Evolutionary conservation across 2,888 invertebrate species (phyloP).

Genomic region (Xiphydria camelus): DNA sequence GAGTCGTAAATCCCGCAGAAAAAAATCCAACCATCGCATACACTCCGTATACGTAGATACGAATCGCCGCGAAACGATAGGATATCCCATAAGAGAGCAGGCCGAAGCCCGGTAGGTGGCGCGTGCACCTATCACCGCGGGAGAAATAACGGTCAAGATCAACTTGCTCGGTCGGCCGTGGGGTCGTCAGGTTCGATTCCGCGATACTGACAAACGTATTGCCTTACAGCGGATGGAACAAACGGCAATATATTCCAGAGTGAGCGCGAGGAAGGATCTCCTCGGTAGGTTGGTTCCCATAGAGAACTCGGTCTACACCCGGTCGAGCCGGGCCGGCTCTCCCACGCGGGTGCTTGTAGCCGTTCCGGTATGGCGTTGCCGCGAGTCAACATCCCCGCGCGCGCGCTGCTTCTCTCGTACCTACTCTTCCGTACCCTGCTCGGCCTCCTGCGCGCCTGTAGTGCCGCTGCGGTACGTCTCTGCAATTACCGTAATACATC

Average conservation of each 20-base stretch:
- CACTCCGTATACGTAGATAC: no score
- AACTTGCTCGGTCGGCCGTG: conserved; percentile 12
- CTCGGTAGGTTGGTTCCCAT: conserved; percentile 30
- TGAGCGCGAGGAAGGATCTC: conserved; percentile 29
- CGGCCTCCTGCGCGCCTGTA: conserved; percentile 3
- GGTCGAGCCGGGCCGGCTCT: conserved; percentile 34
- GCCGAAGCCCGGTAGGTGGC: no score
- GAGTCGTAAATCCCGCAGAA: no score
- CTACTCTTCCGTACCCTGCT: no score
- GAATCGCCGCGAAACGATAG: conserved; percentile 2
- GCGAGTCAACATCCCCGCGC: conserved; percentile 34
- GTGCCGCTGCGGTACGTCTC: conserved; percentile 23
- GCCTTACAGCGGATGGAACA: conserved; percentile 49
- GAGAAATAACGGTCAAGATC: conserved; percentile 19
- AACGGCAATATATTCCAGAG: conserved; percentile 52
- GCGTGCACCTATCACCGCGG: conserved; percentile 8
- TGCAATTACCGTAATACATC: conserved; percentile 50
- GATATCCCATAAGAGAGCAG: conserved; percentile 13
- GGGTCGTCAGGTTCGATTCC: conserved; percentile 46
- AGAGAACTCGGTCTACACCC: conserved; percentile 20
- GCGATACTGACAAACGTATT: conserved; percentile 54
- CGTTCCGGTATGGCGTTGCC: conserved; percentile 35
- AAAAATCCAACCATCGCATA: no score
- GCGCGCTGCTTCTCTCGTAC: no score
- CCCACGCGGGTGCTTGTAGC: conserved; percentile 48